These are phyloP conservation scores for Drosophila peninsularis DNA, from an alignment of 2,888 invertebrate genomes.

Conservation along the genomic window DNA sequence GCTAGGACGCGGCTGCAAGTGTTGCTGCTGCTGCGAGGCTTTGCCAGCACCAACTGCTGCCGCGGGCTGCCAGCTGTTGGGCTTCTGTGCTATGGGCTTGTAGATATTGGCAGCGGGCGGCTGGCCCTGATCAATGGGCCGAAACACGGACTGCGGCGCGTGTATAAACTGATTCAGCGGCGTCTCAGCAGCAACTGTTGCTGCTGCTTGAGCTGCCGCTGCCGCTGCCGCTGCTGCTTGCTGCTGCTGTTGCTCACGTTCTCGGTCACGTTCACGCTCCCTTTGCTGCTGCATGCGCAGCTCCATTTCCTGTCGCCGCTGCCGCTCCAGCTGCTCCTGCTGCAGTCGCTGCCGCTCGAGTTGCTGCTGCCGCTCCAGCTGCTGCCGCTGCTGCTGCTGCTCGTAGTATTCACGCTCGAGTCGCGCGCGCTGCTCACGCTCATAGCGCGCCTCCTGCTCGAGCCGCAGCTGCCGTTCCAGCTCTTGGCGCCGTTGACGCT, in stretches of 20 bases:
- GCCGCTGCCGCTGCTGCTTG: conserved; percentile 82
- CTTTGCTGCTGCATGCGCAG: conserved; percentile 54
- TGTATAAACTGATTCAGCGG: conserved; percentile 90
- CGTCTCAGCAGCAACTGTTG: conserved; percentile 83
- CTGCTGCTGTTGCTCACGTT: conserved; percentile 10
- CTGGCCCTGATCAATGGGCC: conserved; percentile 85
- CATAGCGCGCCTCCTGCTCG: conserved; percentile 69
- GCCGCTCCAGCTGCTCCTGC: conserved; percentile 71
- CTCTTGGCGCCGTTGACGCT: conserved; percentile 84
- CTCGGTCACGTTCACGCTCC: conserved; percentile 26
- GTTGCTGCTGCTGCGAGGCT: conserved; percentile 39
- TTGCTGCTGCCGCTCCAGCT: conserved; percentile 64
- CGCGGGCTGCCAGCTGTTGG: conserved; percentile 9
- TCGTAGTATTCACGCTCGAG: conserved; percentile 84
- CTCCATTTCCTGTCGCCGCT: conserved; percentile 84
- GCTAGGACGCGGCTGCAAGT: conserved; percentile 39
- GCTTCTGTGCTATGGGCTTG: conserved; percentile 77
- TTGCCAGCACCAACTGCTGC: conserved; percentile 13
- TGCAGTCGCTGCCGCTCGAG: conserved; percentile 66
- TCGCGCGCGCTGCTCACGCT: conserved; percentile 71
- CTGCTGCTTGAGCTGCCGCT: conserved; percentile 66
- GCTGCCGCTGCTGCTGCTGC: conserved; percentile 71
- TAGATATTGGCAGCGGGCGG: conserved; percentile 65
- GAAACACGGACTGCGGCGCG: conserved; percentile 91
- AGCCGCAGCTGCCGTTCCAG: conserved; percentile 67